Base-by-base conservation (phyloP, 2,888 invertebrate genomes). In the Ormyrus rosae region DNA sequence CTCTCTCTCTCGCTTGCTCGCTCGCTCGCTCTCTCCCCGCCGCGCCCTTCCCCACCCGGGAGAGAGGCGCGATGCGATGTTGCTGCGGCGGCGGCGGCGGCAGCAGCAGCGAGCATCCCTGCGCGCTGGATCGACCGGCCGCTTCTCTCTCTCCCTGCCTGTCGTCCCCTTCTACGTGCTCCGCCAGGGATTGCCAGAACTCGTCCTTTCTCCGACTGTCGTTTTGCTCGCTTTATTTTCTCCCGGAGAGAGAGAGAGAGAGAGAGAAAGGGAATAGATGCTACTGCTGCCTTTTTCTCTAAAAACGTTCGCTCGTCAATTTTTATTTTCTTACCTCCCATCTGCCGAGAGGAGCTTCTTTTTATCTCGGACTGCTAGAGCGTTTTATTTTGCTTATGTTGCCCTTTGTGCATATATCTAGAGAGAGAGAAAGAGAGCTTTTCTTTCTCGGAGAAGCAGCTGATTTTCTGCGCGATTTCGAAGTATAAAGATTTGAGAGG, bases 51-150 rank as follows among this genome's bases (percentile, higher is more conserved):
- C 76, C 75, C 67, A 67, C 76, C 68, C 58, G 51, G 55, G 55
- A 46, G 13, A 85, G 85, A 87, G 86, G 86, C 86, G 85, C 86
- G 86, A 83, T 85, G 86, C 87, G 84, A 86, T 86, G 85, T 86
- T 86, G 85, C 84, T 64, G 64, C 67, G 8, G 53, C 63, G 60
- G 69, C 13, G 60, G 60, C 48, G 56, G 64, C 81, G 83, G 84
- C 83, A 84, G 85, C 85, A 82, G 85, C 85, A 84, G 85, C 85
- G 85, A 85, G 85, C 84, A 85, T 84, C 85, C 78, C 71, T 87
- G 77, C 34, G 34, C 34, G 34, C 70, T 70, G 88, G 88, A 88
- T 88, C 88, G 88, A 88, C 87, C 88, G 86, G 85, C 84, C 85
- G 85, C 85, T 83, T 19, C 58, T 11, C 50, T 56, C 55, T 50